Evolutionary conservation across 1,140 invertebrate species (phyloP).

Genomic region (Drosophila suzukii): DNA sequence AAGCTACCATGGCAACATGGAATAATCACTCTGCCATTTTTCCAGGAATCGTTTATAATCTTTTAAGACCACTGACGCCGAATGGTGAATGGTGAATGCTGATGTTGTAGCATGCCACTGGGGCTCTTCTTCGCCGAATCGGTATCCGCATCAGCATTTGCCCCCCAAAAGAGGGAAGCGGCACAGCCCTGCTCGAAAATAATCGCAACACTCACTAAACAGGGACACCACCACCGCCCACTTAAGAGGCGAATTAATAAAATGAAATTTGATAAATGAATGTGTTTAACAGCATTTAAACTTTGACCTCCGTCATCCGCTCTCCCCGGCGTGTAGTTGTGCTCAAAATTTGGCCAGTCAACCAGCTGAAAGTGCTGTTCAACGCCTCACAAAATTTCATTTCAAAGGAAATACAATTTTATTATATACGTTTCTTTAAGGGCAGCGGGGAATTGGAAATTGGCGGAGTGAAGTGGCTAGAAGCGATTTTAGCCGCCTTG

Average conservation of each 20-base stretch:
- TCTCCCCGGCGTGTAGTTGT: constrained; percentile 12
- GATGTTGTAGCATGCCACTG: constrained; percentile 18
- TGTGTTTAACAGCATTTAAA: constrained; percentile 73
- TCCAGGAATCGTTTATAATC: constrained; percentile 69
- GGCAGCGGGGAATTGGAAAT: constrained; percentile 16
- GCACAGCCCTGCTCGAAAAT: not conserved
- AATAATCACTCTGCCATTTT: constrained; percentile 63
- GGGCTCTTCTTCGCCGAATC: constrained; percentile 27
- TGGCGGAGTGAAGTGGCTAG: too few relatives aligned
- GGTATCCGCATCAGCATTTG: constrained; percentile 15
- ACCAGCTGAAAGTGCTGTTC: constrained; percentile 51
- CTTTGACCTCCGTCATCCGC: constrained; percentile 47
- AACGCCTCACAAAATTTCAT: constrained; percentile 79
- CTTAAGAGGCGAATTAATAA: constrained; percentile 60
- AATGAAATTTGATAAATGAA: constrained; percentile 76
- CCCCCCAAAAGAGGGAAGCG: not conserved
- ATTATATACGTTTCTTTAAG: constrained; percentile 68
- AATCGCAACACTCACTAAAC: constrained; percentile 9
- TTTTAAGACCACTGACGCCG: constrained; percentile 59
- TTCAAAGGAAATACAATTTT: constrained; percentile 81
- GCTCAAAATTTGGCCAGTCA: constrained; percentile 15
- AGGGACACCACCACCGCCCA: constrained; percentile 15
- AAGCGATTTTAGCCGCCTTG: constrained; percentile 3
- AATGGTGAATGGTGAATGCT: constrained; percentile 24
- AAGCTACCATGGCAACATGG: constrained; percentile 56